A percentile compares a stretch with the other conserved stretches of the same genome.
These are phyloP conservation scores for Orchestia grillus DNA, from an alignment of 1,140 invertebrate species.

Conservation along the genomic window DNA sequence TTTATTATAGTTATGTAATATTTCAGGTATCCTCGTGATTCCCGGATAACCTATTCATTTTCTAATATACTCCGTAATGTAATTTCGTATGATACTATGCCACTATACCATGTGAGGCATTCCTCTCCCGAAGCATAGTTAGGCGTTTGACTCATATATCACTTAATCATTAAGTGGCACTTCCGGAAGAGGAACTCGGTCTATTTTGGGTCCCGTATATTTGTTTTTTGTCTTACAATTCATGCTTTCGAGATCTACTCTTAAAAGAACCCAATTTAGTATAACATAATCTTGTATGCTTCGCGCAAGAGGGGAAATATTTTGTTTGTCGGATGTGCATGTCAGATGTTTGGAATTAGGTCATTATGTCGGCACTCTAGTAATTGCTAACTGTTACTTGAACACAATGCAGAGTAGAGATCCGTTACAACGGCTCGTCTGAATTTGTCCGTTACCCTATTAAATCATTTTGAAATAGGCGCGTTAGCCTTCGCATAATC, in stretches of 20 bases:
- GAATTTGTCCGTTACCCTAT: background rate
- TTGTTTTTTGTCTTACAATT: background rate
- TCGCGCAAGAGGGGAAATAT: background rate
- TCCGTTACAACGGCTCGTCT: background rate
- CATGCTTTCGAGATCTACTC: background rate
- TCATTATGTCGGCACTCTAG: background rate
- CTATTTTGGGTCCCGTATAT: background rate
- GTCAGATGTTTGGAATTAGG: background rate
- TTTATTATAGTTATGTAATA: background rate
- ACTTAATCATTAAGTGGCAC: background rate
- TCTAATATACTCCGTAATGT: background rate
- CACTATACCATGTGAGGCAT: background rate
- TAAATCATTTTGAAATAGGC: background rate
- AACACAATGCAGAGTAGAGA: background rate
- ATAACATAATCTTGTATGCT: background rate
- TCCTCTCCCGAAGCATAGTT: background rate
- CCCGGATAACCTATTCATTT: background rate
- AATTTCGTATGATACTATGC: background rate
- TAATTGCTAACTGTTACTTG: background rate
- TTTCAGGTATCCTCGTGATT: too few relatives aligned
- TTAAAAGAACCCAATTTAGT: background rate
- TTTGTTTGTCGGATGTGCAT: background rate
- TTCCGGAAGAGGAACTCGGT: background rate
- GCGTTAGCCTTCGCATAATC: background rate
- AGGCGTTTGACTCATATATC: background rate